A percentile compares a stretch with the other conserved stretches of the same genome.
These are phyloP conservation scores for Junco hyemalis DNA, from an alignment of 2,113 vertebrate genomes.

Conservation along the genomic window DNA sequence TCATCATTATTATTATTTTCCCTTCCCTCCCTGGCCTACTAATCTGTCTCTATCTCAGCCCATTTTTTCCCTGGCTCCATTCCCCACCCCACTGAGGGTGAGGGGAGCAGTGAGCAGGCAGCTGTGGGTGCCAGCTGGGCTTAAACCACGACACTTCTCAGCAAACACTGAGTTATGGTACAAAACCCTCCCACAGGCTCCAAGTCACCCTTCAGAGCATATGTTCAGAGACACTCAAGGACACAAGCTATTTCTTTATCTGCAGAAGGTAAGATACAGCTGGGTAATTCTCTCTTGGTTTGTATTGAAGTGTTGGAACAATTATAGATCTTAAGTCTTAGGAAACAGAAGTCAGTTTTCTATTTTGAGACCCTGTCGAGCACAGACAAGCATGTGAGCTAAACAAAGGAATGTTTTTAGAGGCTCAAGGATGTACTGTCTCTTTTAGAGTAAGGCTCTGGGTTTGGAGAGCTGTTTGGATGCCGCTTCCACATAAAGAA, in stretches of 20 bases:
- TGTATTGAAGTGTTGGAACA: background rate
- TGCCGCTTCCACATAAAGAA: background rate
- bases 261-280: constrained; percentile 72
- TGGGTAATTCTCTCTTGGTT: background rate
- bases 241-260: constrained; percentile 77
- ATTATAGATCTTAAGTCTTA: background rate
- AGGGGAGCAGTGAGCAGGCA: background rate
- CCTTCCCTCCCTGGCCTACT: background rate
- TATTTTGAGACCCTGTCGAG: background rate
- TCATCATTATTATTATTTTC: background rate
- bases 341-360: background rate
- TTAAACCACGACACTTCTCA: constrained; percentile 22
- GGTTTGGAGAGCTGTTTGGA: background rate
- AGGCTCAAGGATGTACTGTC: background rate
- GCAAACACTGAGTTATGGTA: constrained; percentile 80
- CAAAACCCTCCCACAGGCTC: constrained; percentile 76
- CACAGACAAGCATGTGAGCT: background rate
- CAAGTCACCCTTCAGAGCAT: constrained; percentile 73
- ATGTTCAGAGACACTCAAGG: constrained; percentile 76
- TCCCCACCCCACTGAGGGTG: background rate
- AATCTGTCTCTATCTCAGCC: background rate
- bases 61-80: background rate
- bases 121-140: background rate
- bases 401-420: background rate
- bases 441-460: background rate